These are phyloP conservation scores for Antennarius maculatus DNA, from an alignment of 2,797 vertebrate genomes.

Conservation along the genomic window DNA sequence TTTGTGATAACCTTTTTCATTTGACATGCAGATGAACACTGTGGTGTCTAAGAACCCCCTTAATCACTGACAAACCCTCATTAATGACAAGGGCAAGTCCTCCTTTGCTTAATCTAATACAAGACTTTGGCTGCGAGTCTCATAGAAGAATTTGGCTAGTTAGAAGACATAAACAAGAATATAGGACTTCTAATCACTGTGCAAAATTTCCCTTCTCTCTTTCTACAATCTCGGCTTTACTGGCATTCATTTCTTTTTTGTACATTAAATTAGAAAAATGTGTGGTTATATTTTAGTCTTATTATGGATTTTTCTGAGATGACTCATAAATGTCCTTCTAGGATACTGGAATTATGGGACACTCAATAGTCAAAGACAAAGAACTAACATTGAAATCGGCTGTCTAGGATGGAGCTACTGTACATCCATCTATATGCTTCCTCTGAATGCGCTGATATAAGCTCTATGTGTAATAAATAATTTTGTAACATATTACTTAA, in stretches of 20 bases:
- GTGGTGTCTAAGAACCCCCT: conserved; percentile 36
- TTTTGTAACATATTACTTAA: not conserved
- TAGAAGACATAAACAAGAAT: conserved; percentile 39
- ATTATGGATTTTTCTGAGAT: not conserved
- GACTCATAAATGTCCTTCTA: conserved; percentile 9
- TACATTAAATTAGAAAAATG: not conserved
- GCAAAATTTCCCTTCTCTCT: conserved; percentile 46
- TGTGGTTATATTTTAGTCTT: conserved; percentile 1
- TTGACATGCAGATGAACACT: conserved; percentile 41
- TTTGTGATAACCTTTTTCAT: conserved; percentile 41
- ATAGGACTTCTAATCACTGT: conserved; percentile 36
- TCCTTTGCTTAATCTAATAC: conserved; percentile 51
- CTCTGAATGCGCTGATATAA: not conserved
- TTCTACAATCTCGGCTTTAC: conserved; percentile 32
- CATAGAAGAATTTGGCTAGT: conserved; percentile 56
- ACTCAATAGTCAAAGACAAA: conserved; percentile 34
- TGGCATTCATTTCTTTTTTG: conserved; percentile 29
- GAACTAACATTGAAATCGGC: conserved; percentile 17
- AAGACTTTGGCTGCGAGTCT: conserved; percentile 68
- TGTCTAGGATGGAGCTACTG: conserved; percentile 10
- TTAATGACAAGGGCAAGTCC: conserved; percentile 60
- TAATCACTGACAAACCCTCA: conserved; percentile 42
- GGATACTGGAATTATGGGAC: conserved; percentile 21
- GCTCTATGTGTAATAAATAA: not conserved
- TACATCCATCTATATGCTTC: conserved; percentile 2